Evolutionary conservation across 2,797 vertebrate species (phyloP).

Genomic region (Karalla daura): DNA sequence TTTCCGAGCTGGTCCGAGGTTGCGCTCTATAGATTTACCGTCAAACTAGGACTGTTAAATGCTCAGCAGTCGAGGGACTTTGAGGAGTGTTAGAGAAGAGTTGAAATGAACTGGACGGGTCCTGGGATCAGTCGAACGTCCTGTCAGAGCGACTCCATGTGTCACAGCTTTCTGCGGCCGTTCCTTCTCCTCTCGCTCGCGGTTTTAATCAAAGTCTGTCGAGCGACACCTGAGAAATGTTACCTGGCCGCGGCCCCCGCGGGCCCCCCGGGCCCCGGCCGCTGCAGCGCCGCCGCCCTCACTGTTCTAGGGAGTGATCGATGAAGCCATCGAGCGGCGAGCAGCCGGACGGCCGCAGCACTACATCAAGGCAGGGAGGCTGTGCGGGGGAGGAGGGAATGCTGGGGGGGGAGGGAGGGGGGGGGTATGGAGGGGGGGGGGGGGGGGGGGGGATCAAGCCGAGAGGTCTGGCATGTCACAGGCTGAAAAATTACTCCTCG

Average conservation of each 20-base stretch:
- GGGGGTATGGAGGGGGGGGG: conserved; percentile 49
- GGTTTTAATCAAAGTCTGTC: conserved; percentile 26
- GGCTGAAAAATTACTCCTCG: conserved; percentile 46
- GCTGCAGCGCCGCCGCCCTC: conserved; percentile 12
- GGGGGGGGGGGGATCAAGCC: too few relatives aligned
- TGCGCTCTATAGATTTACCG: too few relatives aligned
- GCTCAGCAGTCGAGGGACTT: too few relatives aligned
- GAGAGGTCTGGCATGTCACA: conserved; percentile 41
- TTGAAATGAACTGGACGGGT: too few relatives aligned
- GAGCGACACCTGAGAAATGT: conserved; percentile 29
- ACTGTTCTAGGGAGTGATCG: conserved; percentile 54
- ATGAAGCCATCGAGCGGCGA: conserved; percentile 45
- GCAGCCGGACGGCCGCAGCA: background rate
- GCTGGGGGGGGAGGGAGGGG: background rate
- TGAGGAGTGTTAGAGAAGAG: too few relatives aligned
- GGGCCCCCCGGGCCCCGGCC: conserved; percentile 42
- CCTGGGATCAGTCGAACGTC: too few relatives aligned
- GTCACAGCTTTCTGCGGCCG: too few relatives aligned
- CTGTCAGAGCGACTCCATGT: too few relatives aligned
- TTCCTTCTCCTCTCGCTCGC: too few relatives aligned
- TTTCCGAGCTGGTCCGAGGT: too few relatives aligned
- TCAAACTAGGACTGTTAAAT: too few relatives aligned
- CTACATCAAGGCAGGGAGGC: too few relatives aligned
- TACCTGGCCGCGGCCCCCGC: conserved; percentile 19
- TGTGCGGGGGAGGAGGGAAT: background rate